phyloP scores from a whole-genome alignment of 2,113 vertebrate species.

The Tamias sibiricus region DNA sequence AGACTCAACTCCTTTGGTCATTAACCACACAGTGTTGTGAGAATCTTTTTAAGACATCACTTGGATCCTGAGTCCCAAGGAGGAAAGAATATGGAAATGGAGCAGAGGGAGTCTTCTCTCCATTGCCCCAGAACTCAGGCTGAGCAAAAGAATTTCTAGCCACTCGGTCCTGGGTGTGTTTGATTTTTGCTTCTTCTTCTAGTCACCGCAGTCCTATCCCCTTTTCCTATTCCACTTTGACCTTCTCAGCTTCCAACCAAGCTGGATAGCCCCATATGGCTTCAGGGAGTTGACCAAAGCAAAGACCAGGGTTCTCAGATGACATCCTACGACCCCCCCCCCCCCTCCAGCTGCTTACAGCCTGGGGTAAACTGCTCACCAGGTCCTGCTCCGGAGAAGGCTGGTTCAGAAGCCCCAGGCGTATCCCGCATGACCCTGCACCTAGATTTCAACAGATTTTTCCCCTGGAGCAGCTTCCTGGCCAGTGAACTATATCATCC shows the following conservation, averaged over 20 bases:
- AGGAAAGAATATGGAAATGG: not conserved
- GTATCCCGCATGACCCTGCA: not conserved
- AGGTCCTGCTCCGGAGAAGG: not conserved
- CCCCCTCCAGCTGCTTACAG: not conserved
- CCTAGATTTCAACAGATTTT: not conserved
- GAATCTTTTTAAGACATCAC: not conserved
- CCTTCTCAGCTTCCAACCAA: not conserved
- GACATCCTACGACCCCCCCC: not conserved
- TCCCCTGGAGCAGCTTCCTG: not conserved
- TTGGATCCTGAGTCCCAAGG: not conserved
- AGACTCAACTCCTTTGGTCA: not conserved
- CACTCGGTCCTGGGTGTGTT: not conserved
- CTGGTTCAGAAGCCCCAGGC: not conserved
- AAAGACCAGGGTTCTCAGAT: not conserved
- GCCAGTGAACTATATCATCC: not conserved
- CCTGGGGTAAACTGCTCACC: not conserved
- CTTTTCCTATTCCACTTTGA: not conserved
- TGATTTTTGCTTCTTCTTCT: not conserved
- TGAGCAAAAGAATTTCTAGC: not conserved
- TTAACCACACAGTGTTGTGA: not conserved
- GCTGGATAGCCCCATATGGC: not conserved
- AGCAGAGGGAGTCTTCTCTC: not conserved
- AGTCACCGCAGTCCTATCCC: not conserved
- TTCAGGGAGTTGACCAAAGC: not conserved
- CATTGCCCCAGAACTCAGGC: not conserved